A percentile compares a stretch with the other conserved stretches of the same genome.
phyloP scores from a whole-genome alignment of 2,888 invertebrate species.

The Baronia brevicornis region DNA sequence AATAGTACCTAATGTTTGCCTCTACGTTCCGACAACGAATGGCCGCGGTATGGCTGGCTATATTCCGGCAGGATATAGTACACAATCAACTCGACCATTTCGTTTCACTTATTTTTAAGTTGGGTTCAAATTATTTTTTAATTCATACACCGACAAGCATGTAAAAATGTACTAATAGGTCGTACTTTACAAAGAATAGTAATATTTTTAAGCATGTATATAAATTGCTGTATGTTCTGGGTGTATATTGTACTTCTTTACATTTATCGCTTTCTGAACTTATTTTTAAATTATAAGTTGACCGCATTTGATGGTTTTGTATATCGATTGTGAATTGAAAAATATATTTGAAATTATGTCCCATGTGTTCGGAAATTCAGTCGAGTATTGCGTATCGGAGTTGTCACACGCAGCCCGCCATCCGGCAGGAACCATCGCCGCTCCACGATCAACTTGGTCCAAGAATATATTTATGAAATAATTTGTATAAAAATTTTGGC shows the following conservation, averaged over 20 bases:
- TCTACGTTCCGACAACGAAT: conserved; percentile 56
- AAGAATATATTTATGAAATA: conserved; percentile 64
- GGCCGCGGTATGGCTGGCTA: conserved; percentile 25
- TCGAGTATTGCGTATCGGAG: conserved; percentile 18
- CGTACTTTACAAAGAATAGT: too few relatives aligned
- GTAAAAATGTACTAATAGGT: too few relatives aligned
- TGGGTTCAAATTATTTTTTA: too few relatives aligned
- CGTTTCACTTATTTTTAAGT: too few relatives aligned
- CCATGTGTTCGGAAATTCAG: conserved; percentile 18
- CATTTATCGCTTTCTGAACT: conserved; percentile 7
- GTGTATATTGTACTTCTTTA: too few relatives aligned
- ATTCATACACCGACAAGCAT: too few relatives aligned
- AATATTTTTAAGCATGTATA: too few relatives aligned
- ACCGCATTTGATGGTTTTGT: too few relatives aligned
- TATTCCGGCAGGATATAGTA: conserved; percentile 15
- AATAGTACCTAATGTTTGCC: conserved; percentile 64
- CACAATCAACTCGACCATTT: too few relatives aligned
- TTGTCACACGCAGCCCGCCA: conserved; percentile 23
- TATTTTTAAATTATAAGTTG: too few relatives aligned
- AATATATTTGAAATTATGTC: not conserved
- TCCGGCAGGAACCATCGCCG: conserved; percentile 20
- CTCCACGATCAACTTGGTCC: conserved; percentile 50
- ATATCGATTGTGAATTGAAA: too few relatives aligned
- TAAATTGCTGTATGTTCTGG: too few relatives aligned
- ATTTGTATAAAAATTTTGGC: conserved; percentile 73